A percentile compares a stretch with the other conserved stretches of the same genome.
These are phyloP conservation scores for Eulemur rufifrons DNA, from an alignment of 2,113 vertebrate species.

Conservation along the genomic window DNA sequence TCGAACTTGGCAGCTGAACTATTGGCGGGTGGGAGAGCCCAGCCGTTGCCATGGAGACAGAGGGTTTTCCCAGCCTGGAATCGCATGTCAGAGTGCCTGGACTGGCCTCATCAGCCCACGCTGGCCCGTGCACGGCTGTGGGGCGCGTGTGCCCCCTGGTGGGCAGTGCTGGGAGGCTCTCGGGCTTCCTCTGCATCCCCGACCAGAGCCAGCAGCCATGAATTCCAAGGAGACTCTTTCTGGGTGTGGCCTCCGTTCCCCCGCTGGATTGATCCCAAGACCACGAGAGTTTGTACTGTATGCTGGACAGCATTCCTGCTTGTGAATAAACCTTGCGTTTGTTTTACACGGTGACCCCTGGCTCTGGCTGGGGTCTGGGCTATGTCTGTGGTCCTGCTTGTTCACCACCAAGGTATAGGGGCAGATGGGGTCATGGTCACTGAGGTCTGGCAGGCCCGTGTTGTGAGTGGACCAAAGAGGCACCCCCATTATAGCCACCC, in stretches of 20 bases:
- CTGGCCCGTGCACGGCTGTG: fast-evolving
- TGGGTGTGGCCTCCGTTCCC: neutral
- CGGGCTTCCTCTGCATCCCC: fast-evolving
- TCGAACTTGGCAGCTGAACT: constrained; percentile 51
- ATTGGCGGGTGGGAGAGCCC: neutral
- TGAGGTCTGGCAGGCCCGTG: neutral
- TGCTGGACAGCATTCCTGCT: neutral
- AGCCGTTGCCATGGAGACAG: neutral
- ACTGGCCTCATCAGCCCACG: fast-evolving
- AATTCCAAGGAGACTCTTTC: neutral
- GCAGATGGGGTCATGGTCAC: neutral
- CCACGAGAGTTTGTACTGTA: neutral
- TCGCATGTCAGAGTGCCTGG: neutral
- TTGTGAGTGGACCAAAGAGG: neutral
- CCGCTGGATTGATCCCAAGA: neutral
- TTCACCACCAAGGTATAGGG: neutral
- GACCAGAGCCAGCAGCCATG: neutral
- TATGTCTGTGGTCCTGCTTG: neutral
- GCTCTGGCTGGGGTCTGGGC: neutral
- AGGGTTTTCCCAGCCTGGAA: neutral
- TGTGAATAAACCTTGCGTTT: constrained; percentile 53
- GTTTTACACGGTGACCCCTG: neutral
- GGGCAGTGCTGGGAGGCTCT: neutral
- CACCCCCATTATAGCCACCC: neutral
- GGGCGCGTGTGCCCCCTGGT: constrained; percentile 41